phyloP scores from a whole-genome alignment of 2,888 invertebrate species.

The Enoplolaimus lenunculus region DNA sequence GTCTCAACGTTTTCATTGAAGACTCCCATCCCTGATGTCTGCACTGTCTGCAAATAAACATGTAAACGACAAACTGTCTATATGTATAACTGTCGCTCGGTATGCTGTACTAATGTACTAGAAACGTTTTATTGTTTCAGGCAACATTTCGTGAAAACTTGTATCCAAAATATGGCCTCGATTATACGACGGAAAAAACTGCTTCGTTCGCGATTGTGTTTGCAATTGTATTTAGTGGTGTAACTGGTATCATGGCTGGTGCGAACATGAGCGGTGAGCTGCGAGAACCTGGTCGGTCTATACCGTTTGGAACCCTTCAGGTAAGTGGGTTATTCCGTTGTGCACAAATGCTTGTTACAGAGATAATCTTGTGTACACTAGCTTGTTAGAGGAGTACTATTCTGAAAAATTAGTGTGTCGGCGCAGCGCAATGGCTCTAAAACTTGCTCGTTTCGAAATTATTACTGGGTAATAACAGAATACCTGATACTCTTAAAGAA shows the following conservation, averaged over 20 bases:
- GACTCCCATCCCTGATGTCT: too few species aligned
- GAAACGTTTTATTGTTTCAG: too few species aligned
- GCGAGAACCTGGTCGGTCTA: constrained; percentile 75
- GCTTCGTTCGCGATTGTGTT: constrained; percentile 86
- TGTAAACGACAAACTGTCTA: constrained; percentile 36
- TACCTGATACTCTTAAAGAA: too few species aligned
- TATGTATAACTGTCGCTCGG: constrained; percentile 47
- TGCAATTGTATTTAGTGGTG: constrained; percentile 91
- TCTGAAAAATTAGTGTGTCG: too few species aligned
- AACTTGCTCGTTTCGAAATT: too few species aligned
- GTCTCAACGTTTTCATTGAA: too few species aligned
- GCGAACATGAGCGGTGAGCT: constrained; percentile 98
- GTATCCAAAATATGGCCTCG: constrained; percentile 51
- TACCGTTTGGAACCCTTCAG: constrained; percentile 79
- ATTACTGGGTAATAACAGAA: too few species aligned
- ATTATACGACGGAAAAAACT: constrained; percentile 56
- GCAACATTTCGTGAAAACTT: constrained; percentile 64
- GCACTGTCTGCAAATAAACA: too few species aligned
- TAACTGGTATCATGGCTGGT: constrained; percentile 98
- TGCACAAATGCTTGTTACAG: background rate
- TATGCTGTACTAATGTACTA: constrained; percentile 66
- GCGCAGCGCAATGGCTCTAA: too few species aligned
- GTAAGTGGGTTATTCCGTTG: constrained; percentile 4
- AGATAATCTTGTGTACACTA: too few species aligned
- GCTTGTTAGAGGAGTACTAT: too few species aligned